Conservation (phyloP, 1,140 invertebrate species). For the Schlechtendalia chinensis region DNA sequence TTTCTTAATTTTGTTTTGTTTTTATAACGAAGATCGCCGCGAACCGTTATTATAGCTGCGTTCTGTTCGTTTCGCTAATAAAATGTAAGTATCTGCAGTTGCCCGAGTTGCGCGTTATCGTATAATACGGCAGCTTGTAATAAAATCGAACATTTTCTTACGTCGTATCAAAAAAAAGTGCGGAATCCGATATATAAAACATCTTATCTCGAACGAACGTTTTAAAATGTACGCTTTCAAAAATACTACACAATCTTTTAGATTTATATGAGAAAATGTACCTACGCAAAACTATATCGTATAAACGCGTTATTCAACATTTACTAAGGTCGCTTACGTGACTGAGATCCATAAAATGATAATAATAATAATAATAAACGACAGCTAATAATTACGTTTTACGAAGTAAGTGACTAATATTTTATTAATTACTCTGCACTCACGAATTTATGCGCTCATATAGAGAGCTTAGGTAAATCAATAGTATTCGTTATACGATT, state of each 20-base stretch:
- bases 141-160: not conserved
- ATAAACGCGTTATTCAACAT: too few relatives aligned
- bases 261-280: too few relatives aligned
- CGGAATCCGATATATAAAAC: not conserved
- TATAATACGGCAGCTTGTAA: not conserved
- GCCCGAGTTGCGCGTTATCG: not conserved
- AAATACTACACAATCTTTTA: not conserved
- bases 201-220: not conserved
- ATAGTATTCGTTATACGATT: too few relatives aligned
- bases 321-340: too few relatives aligned
- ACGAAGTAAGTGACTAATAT: too few relatives aligned
- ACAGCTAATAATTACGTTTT: too few relatives aligned
- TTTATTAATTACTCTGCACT: too few relatives aligned
- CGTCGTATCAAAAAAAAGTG: not conserved
- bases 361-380: too few relatives aligned
- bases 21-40: not conserved
- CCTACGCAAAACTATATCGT: not conserved
- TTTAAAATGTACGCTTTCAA: not conserved
- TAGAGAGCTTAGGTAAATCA: too few relatives aligned
- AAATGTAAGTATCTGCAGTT: constrained; percentile 2
- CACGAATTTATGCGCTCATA: too few relatives aligned
- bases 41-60: not conserved
- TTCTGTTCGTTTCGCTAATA: constrained; percentile 11
- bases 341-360: too few relatives aligned
- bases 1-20: not conserved